Percentiles rank a stretch among this genome's conserved stretches.
Evolutionary conservation across 2,797 vertebrate species (phyloP).

Genomic region (Syngnathus acus): DNA sequence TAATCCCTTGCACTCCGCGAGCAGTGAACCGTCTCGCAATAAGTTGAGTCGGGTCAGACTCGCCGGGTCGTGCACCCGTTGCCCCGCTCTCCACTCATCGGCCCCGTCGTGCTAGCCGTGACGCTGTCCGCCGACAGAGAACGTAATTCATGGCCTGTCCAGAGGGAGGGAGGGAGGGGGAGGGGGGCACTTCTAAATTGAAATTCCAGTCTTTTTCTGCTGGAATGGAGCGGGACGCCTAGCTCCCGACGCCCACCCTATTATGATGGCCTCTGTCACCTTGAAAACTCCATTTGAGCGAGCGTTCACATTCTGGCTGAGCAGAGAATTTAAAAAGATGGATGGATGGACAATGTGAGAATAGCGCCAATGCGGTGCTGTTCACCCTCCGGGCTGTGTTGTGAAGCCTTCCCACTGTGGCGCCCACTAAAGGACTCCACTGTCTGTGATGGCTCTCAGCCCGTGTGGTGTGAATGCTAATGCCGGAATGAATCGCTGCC

Average conservation of each 20-base stretch:
- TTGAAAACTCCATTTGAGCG: slow-evolving; percentile 52
- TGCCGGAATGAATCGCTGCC: slow-evolving; percentile 60
- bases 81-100: slow-evolving; percentile 50
- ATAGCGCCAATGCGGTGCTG: slow-evolving; percentile 21
- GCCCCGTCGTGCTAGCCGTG: slow-evolving; percentile 64
- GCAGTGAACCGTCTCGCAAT: slow-evolving; percentile 36
- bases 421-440: slow-evolving; percentile 39
- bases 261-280: slow-evolving; percentile 58
- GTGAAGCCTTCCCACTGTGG: slow-evolving; percentile 36
- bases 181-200: slow-evolving; percentile 66
- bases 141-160: slow-evolving; percentile 64
- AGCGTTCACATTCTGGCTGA: slow-evolving; percentile 35
- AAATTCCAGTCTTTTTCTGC: slow-evolving; percentile 67
- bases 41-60: slow-evolving; percentile 62
- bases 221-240: slow-evolving; percentile 47
- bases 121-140: slow-evolving; percentile 64
- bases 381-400: slow-evolving; percentile 13
- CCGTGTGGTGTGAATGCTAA: slow-evolving; percentile 63
- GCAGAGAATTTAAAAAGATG: slow-evolving; percentile 21
- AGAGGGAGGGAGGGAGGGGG: slow-evolving; percentile 49
- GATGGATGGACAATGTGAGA: slow-evolving; percentile 18
- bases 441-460: slow-evolving; percentile 48
- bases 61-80: slow-evolving; percentile 52
- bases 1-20: slow-evolving; percentile 34
- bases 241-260: slow-evolving; percentile 49